phyloP scores from a whole-genome alignment of 2,797 vertebrate species.

The Neosilurus mollespiculum region DNA sequence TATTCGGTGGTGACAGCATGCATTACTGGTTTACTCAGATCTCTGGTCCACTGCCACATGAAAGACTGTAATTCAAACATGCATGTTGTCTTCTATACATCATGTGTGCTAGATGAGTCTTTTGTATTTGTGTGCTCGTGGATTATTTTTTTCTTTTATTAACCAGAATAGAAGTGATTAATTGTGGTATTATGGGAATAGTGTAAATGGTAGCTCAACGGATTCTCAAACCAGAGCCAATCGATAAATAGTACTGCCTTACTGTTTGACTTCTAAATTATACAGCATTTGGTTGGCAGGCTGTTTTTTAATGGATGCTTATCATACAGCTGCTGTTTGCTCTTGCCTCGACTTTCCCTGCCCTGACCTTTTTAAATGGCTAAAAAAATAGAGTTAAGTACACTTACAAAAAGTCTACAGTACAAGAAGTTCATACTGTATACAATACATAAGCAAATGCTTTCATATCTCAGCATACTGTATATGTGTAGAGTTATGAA shows the following conservation, averaged over 20 bases:
- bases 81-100: neutral
- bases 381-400: neutral
- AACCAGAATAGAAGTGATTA: neutral
- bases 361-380: neutral
- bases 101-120: neutral
- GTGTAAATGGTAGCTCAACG: neutral
- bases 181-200: neutral
- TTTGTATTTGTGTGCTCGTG: neutral
- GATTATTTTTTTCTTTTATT: too few relatives aligned
- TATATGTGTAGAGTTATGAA: neutral
- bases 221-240: neutral
- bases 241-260: neutral
- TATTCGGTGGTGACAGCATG: neutral
- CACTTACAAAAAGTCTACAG: neutral
- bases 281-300: neutral
- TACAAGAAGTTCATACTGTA: neutral
- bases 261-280: neutral
- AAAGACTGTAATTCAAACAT: neutral
- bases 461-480: too few relatives aligned
- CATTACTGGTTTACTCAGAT: slow-evolving; percentile 14
- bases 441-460: neutral
- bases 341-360: neutral
- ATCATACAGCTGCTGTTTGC: neutral
- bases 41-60: neutral
- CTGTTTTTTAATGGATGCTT: neutral